These are phyloP conservation scores for Mesochorus sp. DNA, from an alignment of 2,888 invertebrate genomes.

Conservation along the genomic window DNA sequence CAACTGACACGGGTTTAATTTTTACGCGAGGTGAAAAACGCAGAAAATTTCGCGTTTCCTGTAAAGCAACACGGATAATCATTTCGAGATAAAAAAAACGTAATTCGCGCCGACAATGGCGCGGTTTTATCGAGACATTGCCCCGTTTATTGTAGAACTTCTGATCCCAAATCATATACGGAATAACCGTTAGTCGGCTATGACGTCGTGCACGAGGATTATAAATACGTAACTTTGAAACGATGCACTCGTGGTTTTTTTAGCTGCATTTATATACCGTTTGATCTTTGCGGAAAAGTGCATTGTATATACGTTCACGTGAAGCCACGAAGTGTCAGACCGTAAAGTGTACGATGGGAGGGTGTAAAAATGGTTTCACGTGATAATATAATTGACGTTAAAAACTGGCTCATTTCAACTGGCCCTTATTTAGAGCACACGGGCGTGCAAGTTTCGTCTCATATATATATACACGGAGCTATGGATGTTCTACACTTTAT, in stretches of 20 bases:
- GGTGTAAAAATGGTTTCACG: slow-evolving; percentile 27
- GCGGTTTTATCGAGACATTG: too few species aligned
- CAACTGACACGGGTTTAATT: neutral
- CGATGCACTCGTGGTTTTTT: slow-evolving; percentile 14
- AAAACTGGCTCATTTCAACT: slow-evolving; percentile 27
- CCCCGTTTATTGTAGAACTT: too few species aligned
- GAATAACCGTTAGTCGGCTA: slow-evolving; percentile 47
- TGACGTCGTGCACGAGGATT: slow-evolving; percentile 1
- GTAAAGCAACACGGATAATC: slow-evolving; percentile 43
- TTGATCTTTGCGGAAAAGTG: slow-evolving; percentile 11
- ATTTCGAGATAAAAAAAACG: neutral
- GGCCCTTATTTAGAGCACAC: slow-evolving; percentile 50
- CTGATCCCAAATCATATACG: slow-evolving; percentile 19
- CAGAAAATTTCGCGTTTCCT: slow-evolving; percentile 25
- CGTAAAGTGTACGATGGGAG: slow-evolving; percentile 15
- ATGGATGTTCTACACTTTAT: slow-evolving; percentile 11
- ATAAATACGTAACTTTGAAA: slow-evolving; percentile 9
- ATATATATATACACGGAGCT: too few species aligned
- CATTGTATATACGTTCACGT: neutral
- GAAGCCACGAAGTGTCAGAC: neutral
- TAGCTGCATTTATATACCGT: slow-evolving; percentile 26
- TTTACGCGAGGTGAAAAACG: neutral
- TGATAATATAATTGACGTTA: slow-evolving; percentile 36
- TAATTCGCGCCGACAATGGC: too few species aligned
- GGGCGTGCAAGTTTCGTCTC: too few species aligned